phyloP scores from a whole-genome alignment of 2,113 vertebrate genomes.

The Australoheros scitulus region DNA sequence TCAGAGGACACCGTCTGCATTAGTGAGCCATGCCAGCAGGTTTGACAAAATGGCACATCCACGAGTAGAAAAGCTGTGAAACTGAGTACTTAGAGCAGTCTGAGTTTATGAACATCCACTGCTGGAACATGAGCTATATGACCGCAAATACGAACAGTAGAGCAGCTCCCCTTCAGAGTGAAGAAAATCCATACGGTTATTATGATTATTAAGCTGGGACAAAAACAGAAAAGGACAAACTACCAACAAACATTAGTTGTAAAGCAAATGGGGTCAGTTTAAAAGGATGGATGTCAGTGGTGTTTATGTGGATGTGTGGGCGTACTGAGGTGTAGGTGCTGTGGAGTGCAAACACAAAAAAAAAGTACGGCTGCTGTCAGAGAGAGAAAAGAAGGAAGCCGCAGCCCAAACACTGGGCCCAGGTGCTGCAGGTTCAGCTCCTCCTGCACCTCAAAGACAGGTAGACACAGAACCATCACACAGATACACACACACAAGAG shows the following conservation, averaged over 20 bases:
- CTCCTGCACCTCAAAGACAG: not conserved
- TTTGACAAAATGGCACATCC: accelerated
- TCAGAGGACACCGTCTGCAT: not conserved
- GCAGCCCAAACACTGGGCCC: not conserved
- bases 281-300: not conserved
- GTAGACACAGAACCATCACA: not conserved
- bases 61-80: not conserved
- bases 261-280: not conserved
- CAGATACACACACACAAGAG: not conserved
- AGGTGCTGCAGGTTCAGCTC: not conserved
- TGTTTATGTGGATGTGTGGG: not conserved
- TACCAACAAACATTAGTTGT: not conserved
- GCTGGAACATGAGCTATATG: too few species aligned
- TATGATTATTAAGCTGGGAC: not conserved
- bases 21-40: not conserved
- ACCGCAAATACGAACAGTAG: too few species aligned
- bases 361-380: not conserved
- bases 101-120: too few species aligned
- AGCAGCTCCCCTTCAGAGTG: too few species aligned
- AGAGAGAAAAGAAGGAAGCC: not conserved
- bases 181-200: not conserved
- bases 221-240: not conserved
- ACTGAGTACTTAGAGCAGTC: too few species aligned
- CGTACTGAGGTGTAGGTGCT: not conserved
- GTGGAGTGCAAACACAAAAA: not conserved